Percentiles rank a stretch among this genome's conserved stretches.
Conservation (phyloP, 64 coral and sea anemone genomes). For the Montipora foliosa region DNA sequence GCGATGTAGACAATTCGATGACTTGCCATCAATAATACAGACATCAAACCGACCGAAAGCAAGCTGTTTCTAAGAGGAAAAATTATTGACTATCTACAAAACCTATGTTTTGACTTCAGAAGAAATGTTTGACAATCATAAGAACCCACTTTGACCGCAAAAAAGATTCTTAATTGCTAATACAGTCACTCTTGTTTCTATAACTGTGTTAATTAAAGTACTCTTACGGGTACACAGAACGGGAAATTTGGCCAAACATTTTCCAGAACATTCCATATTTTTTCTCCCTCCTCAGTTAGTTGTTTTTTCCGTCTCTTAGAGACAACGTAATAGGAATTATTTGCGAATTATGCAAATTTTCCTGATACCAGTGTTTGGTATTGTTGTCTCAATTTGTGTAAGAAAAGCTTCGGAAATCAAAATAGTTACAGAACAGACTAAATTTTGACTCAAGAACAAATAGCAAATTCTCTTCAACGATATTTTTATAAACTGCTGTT, state of each 20-base stretch:
- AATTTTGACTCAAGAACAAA: no score
- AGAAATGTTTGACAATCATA: slow-evolving; percentile 8
- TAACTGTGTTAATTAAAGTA: neutral
- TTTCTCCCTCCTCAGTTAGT: neutral
- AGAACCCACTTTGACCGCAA: neutral
- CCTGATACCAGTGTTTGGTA: no score
- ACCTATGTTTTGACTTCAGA: neutral
- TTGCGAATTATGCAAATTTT: neutral
- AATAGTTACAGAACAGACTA: no score
- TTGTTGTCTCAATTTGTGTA: no score
- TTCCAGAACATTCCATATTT: neutral
- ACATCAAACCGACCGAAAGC: neutral
- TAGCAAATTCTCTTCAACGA: no score
- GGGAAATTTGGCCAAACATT: neutral
- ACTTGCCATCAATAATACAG: slow-evolving; percentile 12
- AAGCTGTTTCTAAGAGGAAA: neutral
- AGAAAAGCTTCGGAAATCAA: no score
- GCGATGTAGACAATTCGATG: neutral
- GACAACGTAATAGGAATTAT: neutral
- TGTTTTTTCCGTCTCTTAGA: neutral
- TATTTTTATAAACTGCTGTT: no score
- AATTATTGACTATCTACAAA: neutral
- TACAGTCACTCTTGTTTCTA: neutral
- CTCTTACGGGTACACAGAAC: neutral
- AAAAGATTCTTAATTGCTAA: neutral